phyloP scores from a whole-genome alignment of 2,113 vertebrate genomes.

The Sprattus sprattus region DNA sequence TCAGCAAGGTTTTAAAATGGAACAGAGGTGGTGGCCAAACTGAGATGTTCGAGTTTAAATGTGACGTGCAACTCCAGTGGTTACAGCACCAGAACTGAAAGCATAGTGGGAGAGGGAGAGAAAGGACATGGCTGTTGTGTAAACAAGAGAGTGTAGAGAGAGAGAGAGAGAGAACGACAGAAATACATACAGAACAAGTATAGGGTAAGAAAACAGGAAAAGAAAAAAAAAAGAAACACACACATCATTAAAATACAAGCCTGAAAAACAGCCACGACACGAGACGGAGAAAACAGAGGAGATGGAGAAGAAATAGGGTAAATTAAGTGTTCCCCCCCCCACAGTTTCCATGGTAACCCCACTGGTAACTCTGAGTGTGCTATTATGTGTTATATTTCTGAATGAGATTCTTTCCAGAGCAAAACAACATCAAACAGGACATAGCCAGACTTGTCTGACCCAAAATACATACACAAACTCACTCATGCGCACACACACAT shows the following conservation, averaged over 20 bases:
- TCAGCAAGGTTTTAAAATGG: too few relatives aligned
- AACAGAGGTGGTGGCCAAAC: too few relatives aligned
- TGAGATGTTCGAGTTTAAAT: not conserved
- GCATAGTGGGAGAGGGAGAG: slow-evolving; percentile 1
- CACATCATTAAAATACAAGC: not conserved
- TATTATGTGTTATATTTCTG: slow-evolving; percentile 75
- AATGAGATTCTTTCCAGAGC: slow-evolving; percentile 73
- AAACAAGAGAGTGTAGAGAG: not conserved
- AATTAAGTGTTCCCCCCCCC: slow-evolving; percentile 54
- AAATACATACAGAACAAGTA: not conserved
- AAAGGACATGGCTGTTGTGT: not conserved
- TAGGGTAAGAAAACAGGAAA: too few relatives aligned
- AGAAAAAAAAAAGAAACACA: not conserved
- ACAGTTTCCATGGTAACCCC: slow-evolving; percentile 78
- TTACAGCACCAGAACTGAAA: slow-evolving; percentile 13
- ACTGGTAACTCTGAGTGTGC: slow-evolving; percentile 63
- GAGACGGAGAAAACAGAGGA: slow-evolving; percentile 6
- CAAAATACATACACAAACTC: not conserved
- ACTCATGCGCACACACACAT: slow-evolving; percentile 9
- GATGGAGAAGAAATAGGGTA: not conserved
- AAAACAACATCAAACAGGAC: slow-evolving; percentile 64
- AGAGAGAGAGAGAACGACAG: not conserved
- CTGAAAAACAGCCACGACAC: slow-evolving; percentile 25
- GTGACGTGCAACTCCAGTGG: not conserved
- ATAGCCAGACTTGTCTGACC: slow-evolving; percentile 33